phyloP scores from a whole-genome alignment of 2,113 vertebrate genomes.

The Alethe castanea region DNA sequence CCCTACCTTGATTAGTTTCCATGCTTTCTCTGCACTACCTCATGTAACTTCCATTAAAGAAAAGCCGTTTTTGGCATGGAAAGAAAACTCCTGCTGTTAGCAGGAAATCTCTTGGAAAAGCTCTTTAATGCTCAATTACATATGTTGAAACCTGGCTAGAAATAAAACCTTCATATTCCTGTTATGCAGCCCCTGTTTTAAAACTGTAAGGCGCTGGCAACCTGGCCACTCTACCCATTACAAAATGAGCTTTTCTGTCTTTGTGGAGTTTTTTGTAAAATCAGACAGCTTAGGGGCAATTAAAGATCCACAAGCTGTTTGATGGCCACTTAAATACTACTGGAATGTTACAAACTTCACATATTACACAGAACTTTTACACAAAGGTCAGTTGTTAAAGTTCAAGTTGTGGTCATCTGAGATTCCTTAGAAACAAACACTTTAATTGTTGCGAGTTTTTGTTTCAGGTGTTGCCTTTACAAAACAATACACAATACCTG shows the following conservation, averaged over 20 bases:
- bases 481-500: background rate
- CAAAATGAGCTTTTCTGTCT: background rate
- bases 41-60: conserved; percentile 18
- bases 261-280: background rate
- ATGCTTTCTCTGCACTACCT: background rate
- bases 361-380: background rate
- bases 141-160: background rate
- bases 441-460: background rate
- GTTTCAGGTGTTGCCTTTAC: background rate
- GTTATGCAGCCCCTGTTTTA: background rate
- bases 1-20: conserved; percentile 17
- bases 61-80: conserved; percentile 6
- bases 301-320: background rate
- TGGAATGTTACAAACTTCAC: background rate
- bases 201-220: background rate
- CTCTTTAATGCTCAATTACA: background rate
- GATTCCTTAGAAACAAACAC: background rate
- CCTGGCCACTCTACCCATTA: background rate
- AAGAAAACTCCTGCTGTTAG: background rate
- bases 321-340: background rate
- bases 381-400: background rate
- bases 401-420: background rate
- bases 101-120: background rate
- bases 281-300: background rate
- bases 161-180: background rate